Evolutionary conservation across 2,113 vertebrate genomes (phyloP).

Genomic region (Nothocercus nigrocapillus): DNA sequence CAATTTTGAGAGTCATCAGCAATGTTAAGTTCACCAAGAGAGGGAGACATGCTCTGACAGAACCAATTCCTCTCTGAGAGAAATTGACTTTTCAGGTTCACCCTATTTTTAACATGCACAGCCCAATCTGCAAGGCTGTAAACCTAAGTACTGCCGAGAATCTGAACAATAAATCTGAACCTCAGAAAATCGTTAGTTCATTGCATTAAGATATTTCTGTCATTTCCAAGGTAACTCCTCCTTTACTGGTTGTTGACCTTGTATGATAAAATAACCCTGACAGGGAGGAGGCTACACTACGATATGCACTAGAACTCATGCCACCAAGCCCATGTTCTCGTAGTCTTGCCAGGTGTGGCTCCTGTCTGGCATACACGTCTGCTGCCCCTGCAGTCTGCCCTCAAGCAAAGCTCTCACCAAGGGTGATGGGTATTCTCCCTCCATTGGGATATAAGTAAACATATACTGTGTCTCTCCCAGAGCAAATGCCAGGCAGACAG

Average conservation of each 20-base stretch:
- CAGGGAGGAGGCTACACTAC: background rate
- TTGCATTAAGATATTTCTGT: background rate
- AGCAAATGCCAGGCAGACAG: background rate
- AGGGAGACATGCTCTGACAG: background rate
- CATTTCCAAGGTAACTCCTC: background rate
- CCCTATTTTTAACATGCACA: background rate
- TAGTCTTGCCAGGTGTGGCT: background rate
- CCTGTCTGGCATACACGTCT: background rate
- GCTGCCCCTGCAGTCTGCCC: background rate
- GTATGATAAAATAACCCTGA: background rate
- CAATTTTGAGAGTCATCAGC: background rate
- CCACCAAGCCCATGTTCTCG: background rate
- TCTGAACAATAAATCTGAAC: background rate
- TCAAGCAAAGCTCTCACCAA: background rate
- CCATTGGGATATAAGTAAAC: background rate
- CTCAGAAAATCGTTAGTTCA: background rate
- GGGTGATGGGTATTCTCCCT: background rate
- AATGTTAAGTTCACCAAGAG: background rate
- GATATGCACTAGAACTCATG: fast-evolving
- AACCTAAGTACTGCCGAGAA: background rate
- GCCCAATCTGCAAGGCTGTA: background rate
- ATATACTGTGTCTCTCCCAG: background rate
- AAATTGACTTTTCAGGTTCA: background rate
- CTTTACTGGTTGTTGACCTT: background rate
- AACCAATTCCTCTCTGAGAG: background rate